A percentile compares a stretch with the other conserved stretches of the same genome.
phyloP scores from a whole-genome alignment of 2,113 vertebrate genomes.

The Athene cunicularia region DNA sequence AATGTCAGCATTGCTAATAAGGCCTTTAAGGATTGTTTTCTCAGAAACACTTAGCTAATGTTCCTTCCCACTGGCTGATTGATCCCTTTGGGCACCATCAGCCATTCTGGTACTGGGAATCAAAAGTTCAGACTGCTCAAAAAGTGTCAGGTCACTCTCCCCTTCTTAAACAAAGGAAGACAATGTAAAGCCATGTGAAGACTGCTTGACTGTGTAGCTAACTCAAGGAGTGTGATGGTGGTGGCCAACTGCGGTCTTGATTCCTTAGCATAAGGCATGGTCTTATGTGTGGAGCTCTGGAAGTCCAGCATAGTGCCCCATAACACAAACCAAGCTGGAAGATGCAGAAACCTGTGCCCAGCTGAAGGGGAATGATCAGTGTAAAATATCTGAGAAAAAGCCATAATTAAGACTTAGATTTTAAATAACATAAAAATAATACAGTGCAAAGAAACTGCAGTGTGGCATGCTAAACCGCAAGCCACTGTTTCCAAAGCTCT shows the following conservation, averaged over 20 bases:
- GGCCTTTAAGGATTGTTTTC: neutral
- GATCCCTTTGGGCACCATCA: neutral
- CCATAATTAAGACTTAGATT: neutral
- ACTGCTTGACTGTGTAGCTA: neutral
- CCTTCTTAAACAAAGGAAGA: neutral
- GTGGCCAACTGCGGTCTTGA: neutral
- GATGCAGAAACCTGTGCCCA: neutral
- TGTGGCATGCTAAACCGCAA: accelerated
- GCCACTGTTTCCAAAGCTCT: neutral
- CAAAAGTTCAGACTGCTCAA: neutral
- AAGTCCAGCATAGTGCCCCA: neutral
- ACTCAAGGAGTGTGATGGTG: neutral
- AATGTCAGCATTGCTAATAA: neutral
- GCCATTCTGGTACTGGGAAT: neutral
- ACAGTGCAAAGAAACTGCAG: neutral
- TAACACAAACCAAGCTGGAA: neutral
- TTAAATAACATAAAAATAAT: neutral
- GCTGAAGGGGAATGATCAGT: neutral
- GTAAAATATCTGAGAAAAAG: neutral
- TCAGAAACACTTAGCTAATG: neutral
- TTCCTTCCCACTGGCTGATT: neutral
- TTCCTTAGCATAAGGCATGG: neutral
- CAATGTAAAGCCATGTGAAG: neutral
- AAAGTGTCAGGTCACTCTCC: neutral
- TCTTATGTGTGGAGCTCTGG: neutral